Evolutionary conservation across 2,797 vertebrate species (phyloP), one percentile per base, ranked within the genome.

Genomic region (Oryzias sinensis): DNA sequence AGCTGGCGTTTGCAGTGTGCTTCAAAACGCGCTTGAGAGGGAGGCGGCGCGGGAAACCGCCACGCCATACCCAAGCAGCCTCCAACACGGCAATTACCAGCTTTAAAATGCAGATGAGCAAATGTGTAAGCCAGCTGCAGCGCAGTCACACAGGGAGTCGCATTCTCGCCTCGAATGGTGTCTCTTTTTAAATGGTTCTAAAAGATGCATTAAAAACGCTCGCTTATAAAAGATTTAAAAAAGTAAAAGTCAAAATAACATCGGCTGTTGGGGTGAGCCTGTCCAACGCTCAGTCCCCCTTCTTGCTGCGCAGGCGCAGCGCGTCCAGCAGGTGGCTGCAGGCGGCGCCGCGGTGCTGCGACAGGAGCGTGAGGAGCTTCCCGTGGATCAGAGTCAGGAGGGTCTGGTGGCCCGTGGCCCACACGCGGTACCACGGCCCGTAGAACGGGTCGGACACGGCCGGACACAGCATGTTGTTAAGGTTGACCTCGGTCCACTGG

Each of bases 391-490:
- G 92, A n/a, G 95, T 98, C 90, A 99, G 94, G 74, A 95, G 55
- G 43, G 97, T 98, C 92, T 99, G 97, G 90, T 99, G 97, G 72
- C 93, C 97, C 1, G 93, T 92, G 5, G 97, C 97, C 96, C 95
- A 99, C 52, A 99, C 90, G 55, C 97, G 91, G 87, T 99, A 99
- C 97, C 96, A 97, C 5, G 93, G 97, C 59, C 97, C 96, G 48
- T 98, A 99, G 67, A 99, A 99, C 44, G 97, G 97, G 65, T 99
- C 97, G 1, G 97, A 99, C 87, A 99, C 90, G 0, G 97, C 97
- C 18, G 97, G 97, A 79, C 97, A 99, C 82, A 99, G 88, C 96
- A 99, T 99, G 92, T 98, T 99, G 93, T 99, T 99, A 87, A 99
- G 90, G 88, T 99, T 99, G 82, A 99, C 97, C 88, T 99, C 94